Evolutionary conservation across 2,888 invertebrate species (phyloP).

Genomic region (Ormyrus thymus): DNA sequence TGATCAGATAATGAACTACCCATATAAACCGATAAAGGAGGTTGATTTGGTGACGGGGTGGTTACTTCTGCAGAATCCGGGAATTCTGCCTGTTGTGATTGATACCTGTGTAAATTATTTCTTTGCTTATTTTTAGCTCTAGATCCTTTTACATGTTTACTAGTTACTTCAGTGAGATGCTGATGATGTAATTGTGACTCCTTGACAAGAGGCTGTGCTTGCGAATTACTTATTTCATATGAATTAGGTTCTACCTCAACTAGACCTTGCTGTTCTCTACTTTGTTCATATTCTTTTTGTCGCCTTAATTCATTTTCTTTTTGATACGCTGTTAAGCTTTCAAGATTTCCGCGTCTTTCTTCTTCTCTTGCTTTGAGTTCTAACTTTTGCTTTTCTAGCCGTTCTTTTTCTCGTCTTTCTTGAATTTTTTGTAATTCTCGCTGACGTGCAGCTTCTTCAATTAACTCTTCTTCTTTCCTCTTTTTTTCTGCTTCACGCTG

Average conservation of each 20-base stretch:
- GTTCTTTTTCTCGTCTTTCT: slow-evolving; percentile 66
- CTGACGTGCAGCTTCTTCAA: slow-evolving; percentile 67
- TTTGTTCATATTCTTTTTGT: slow-evolving; percentile 59
- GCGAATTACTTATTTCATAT: slow-evolving; percentile 51
- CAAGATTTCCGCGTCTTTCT: slow-evolving; percentile 61
- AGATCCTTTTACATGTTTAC: slow-evolving; percentile 55
- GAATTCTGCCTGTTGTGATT: slow-evolving; percentile 37
- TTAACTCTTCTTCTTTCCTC: slow-evolving; percentile 66
- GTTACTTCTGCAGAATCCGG: slow-evolving; percentile 29
- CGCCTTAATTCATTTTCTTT: slow-evolving; percentile 65
- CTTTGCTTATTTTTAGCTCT: slow-evolving; percentile 59
- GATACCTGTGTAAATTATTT: slow-evolving; percentile 56
- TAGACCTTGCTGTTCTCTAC: slow-evolving; percentile 55
- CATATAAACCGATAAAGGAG: slow-evolving; percentile 88
- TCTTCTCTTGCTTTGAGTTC: slow-evolving; percentile 64
- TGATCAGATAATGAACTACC: slow-evolving; percentile 75
- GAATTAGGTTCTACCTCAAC: background rate
- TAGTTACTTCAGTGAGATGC: slow-evolving; percentile 62
- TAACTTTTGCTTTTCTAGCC: slow-evolving; percentile 62
- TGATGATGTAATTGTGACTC: slow-evolving; percentile 65
- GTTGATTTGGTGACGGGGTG: slow-evolving; percentile 82
- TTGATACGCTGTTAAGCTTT: slow-evolving; percentile 60
- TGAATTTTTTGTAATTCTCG: slow-evolving; percentile 68
- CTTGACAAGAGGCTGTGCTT: slow-evolving; percentile 62
- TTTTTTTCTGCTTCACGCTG: slow-evolving; percentile 68